These are phyloP conservation scores for Drosophila formosana DNA, from an alignment of 2,888 invertebrate genomes.

Conservation along the genomic window DNA sequence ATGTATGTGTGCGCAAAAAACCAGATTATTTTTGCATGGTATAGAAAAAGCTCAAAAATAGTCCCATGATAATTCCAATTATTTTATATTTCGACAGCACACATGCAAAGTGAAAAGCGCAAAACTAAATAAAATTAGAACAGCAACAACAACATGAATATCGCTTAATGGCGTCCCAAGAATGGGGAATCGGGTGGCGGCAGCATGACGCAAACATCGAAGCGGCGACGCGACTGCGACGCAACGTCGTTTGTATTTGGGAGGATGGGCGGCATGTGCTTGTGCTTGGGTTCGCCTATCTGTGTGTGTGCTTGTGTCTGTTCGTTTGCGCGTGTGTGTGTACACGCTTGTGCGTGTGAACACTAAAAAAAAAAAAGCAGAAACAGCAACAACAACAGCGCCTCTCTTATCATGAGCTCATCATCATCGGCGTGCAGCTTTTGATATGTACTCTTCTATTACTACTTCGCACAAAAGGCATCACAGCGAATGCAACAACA, in stretches of 20 bases:
- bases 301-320: constrained; percentile 14
- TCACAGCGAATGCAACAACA: constrained; percentile 31
- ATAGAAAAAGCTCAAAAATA: constrained; percentile 17
- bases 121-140: constrained; percentile 55
- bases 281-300: not conserved
- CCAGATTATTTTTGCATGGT: not conserved
- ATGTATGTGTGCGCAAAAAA: not conserved
- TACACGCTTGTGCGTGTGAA: constrained; percentile 11
- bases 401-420: constrained; percentile 60
- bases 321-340: not conserved
- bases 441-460: constrained; percentile 6
- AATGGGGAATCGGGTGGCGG: constrained; percentile 26
- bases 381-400: constrained; percentile 21
- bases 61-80: constrained; percentile 42
- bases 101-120: constrained; percentile 11
- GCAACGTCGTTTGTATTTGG: constrained; percentile 29
- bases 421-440: constrained; percentile 27
- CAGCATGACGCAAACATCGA: constrained; percentile 47
- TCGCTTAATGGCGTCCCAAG: constrained; percentile 35
- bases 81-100: constrained; percentile 15
- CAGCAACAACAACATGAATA: constrained; percentile 31
- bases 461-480: constrained; percentile 31
- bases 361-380: constrained; percentile 20
- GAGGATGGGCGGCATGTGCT: constrained; percentile 24
- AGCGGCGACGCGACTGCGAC: constrained; percentile 50